Evolutionary conservation across 2,888 invertebrate species (phyloP).

Genomic region (Leucoptera coffeella): DNA sequence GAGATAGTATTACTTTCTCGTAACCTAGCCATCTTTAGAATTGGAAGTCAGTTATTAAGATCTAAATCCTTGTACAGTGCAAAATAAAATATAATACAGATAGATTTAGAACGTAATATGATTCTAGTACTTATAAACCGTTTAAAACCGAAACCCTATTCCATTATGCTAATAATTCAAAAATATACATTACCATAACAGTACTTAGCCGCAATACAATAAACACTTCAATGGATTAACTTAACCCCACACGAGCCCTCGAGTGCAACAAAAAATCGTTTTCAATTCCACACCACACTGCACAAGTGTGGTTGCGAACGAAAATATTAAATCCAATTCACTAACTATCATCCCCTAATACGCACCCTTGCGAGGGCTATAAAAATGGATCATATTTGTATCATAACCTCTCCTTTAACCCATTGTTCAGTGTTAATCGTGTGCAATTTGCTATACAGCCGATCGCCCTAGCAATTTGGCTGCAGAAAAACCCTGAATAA

Average conservation of each 20-base stretch:
- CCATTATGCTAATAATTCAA: neutral
- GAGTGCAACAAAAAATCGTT: slow-evolving; percentile 32
- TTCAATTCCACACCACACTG: slow-evolving; percentile 40
- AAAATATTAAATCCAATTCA: slow-evolving; percentile 53
- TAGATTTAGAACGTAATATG: no score
- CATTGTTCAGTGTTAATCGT: slow-evolving; percentile 40
- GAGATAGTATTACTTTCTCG: no score
- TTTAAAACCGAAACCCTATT: no score
- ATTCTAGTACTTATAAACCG: no score
- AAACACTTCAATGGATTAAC: slow-evolving; percentile 19
- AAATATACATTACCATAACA: neutral
- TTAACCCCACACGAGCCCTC: slow-evolving; percentile 14
- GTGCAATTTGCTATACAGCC: slow-evolving; percentile 19
- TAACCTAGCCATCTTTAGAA: no score
- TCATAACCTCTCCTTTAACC: slow-evolving; percentile 30
- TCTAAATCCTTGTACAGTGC: no score
- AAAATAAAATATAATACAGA: no score
- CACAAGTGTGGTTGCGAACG: slow-evolving; percentile 32
- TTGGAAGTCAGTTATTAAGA: no score
- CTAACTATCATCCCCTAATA: slow-evolving; percentile 24
- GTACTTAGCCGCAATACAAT: slow-evolving; percentile 3
- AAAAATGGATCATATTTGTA: slow-evolving; percentile 45
- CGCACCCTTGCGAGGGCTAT: slow-evolving; percentile 32
- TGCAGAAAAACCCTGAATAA: slow-evolving; percentile 38
- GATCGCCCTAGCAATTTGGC: slow-evolving; percentile 31